A percentile compares a stretch with the other conserved stretches of the same genome.
Evolutionary conservation across 2,797 vertebrate species (phyloP).

Genomic region (Cheirogaleus major): DNA sequence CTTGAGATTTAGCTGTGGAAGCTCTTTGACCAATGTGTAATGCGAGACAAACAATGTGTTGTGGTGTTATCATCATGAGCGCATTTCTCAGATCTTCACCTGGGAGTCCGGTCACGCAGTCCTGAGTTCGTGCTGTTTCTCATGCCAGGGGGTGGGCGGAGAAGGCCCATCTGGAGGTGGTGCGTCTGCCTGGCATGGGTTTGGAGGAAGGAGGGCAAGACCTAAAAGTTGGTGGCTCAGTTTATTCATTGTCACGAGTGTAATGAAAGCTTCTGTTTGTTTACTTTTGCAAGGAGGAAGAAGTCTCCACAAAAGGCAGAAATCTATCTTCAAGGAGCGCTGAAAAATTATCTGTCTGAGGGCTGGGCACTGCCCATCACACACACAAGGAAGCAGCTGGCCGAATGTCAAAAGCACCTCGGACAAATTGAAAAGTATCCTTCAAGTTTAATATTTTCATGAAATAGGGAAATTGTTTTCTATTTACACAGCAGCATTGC

Average conservation of each 20-base stretch:
- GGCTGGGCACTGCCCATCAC: constrained; percentile 96
- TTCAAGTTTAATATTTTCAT: constrained; percentile 59
- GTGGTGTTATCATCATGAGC: no score
- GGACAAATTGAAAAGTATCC: constrained; percentile 96
- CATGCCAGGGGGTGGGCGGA: fast-evolving
- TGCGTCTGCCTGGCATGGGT: fast-evolving
- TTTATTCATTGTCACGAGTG: neutral
- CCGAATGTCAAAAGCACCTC: constrained; percentile 95
- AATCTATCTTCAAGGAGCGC: constrained; percentile 92
- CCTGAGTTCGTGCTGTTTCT: neutral
- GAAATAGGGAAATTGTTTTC: neutral
- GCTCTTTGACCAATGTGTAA: no score
- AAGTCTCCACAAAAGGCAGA: constrained; percentile 94
- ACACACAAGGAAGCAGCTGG: constrained; percentile 95
- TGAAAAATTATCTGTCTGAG: constrained; percentile 94
- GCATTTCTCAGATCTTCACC: fast-evolving
- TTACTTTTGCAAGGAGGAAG: constrained; percentile 90
- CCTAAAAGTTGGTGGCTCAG: neutral
- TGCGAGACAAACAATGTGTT: neutral
- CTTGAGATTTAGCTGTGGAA: neutral
- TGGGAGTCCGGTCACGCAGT: fast-evolving
- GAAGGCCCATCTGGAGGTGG: neutral
- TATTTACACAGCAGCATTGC: neutral
- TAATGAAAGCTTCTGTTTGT: neutral
- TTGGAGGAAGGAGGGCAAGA: neutral